Percentiles rank a stretch among this genome's conserved stretches.
phyloP scores from a whole-genome alignment of 2,113 vertebrate genomes.

The Gymnobelideus leadbeateri region DNA sequence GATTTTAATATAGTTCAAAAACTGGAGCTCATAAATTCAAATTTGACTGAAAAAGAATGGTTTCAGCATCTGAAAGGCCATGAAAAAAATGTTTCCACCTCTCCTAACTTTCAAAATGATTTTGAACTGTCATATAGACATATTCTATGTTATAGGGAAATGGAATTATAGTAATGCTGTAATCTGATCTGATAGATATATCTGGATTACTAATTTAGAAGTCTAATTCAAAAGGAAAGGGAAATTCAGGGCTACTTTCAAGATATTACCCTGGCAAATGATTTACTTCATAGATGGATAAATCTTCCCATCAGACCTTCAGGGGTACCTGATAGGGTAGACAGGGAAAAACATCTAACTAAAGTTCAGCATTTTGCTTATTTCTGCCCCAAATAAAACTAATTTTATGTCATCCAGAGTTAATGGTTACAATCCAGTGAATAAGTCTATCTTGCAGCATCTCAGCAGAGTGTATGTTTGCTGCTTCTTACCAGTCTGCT shows the following conservation, averaged over 20 bases:
- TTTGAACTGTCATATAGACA: background rate
- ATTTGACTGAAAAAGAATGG: background rate
- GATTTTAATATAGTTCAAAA: background rate
- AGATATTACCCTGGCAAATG: background rate
- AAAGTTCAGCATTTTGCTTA: background rate
- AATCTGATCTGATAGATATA: background rate
- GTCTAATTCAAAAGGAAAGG: background rate
- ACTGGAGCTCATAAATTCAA: background rate
- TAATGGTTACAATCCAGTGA: background rate
- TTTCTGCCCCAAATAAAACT: background rate
- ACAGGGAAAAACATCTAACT: background rate
- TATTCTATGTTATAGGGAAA: background rate
- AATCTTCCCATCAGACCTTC: background rate
- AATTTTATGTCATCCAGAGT: background rate
- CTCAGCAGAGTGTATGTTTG: background rate
- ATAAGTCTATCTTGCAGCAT: background rate
- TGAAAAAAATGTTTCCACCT: background rate
- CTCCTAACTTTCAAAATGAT: background rate
- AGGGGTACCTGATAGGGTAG: background rate
- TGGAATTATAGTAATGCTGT: background rate
- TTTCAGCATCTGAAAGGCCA: background rate
- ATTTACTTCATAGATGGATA: background rate
- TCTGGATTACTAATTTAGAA: background rate
- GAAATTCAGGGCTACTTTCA: background rate
- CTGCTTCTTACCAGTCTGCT: background rate